phyloP scores from a whole-genome alignment of 2,888 invertebrate genomes.

The Eupithecia insigniata region DNA sequence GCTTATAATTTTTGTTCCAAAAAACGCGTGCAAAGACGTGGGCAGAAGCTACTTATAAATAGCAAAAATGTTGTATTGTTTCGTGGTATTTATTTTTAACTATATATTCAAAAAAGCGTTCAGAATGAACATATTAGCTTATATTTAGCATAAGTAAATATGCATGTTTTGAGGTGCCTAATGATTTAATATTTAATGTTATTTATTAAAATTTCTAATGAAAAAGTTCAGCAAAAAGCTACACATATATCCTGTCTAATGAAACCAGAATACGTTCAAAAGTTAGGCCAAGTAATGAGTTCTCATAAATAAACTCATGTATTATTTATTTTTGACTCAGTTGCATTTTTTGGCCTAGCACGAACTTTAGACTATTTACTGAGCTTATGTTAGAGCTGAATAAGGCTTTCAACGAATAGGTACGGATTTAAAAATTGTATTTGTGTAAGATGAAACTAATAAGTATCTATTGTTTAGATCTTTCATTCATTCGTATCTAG shows the following conservation, averaged over 20 bases:
- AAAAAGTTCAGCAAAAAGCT: constrained; percentile 16
- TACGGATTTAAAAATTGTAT: background rate
- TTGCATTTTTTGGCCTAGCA: constrained; percentile 72
- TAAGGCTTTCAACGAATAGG: constrained; percentile 5
- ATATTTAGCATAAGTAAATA: background rate
- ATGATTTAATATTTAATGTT: background rate
- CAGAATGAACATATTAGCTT: background rate
- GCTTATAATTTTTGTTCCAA: no score
- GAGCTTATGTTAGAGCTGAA: constrained; percentile 55
- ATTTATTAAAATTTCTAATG: no score
- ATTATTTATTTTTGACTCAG: constrained; percentile 72
- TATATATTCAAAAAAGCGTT: background rate
- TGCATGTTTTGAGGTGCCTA: background rate
- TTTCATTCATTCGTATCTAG: background rate
- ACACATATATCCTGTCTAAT: constrained; percentile 29
- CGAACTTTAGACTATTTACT: constrained; percentile 57
- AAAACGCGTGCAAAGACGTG: no score
- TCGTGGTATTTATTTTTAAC: background rate
- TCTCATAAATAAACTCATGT: constrained; percentile 73
- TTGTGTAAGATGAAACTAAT: background rate
- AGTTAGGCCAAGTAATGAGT: constrained; percentile 68
- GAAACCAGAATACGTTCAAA: constrained; percentile 54
- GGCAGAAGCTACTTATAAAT: no score
- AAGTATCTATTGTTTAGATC: background rate
- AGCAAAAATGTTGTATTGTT: background rate